These are phyloP conservation scores for Caerostris darwini DNA, from an alignment of 1,140 invertebrate genomes.

Conservation along the genomic window DNA sequence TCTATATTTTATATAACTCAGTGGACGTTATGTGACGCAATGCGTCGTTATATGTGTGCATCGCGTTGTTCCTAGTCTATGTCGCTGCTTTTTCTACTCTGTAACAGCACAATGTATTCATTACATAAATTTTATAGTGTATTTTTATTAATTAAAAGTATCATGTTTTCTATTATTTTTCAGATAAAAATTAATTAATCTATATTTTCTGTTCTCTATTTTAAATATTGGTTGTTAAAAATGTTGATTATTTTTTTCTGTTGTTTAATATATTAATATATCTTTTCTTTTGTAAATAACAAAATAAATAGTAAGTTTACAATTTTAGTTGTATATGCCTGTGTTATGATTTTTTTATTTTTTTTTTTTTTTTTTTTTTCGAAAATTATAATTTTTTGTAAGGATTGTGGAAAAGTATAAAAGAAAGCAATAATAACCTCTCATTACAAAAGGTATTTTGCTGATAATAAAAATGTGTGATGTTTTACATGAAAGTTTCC, in stretches of 20 bases:
- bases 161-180: conserved; percentile 26
- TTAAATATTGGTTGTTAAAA: conserved; percentile 73
- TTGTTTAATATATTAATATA: conserved; percentile 64
- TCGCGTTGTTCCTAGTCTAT: conserved; percentile 74
- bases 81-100: conserved; percentile 73
- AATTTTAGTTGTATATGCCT: conserved; percentile 5
- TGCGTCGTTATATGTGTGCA: conserved; percentile 56
- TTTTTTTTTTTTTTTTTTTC: not conserved
- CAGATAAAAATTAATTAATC: not conserved
- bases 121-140: conserved; percentile 51
- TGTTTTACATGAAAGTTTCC: conserved; percentile 1
- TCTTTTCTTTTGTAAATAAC: conserved; percentile 56
- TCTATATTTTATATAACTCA: conserved; percentile 76
- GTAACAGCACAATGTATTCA: conserved; percentile 72
- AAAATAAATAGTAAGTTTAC: not conserved
- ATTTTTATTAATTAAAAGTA: conserved; percentile 32
- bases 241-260: conserved; percentile 59
- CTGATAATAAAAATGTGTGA: not conserved
- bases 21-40: conserved; percentile 68
- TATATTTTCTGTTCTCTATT: conserved; percentile 65
- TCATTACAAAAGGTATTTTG: not conserved
- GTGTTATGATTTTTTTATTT: not conserved
- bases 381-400: not conserved
- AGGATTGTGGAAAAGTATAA: not conserved
- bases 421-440: not conserved